Evolutionary conservation across 2,888 invertebrate species (phyloP), one percentile per base, ranked within the genome.

Genomic region (Enchytraeus crypticus): DNA sequence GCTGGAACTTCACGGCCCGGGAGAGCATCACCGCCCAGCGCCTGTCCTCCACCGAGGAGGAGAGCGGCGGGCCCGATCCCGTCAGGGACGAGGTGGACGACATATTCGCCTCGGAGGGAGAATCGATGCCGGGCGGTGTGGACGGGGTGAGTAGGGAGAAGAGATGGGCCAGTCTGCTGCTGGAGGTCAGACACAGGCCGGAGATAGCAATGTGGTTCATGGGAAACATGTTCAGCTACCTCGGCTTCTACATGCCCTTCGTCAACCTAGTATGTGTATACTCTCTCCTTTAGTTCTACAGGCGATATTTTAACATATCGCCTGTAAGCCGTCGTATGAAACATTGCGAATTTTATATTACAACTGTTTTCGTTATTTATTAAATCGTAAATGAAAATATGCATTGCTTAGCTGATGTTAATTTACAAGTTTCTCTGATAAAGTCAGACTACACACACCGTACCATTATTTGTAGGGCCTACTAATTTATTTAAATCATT

Each of bases 201-300:
- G 71, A 71, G 57, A 71, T 72, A 21, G 58, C 65, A 3, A 63
- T 71, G 4, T 71, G 71, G 71, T 70, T 68, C 60, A 8, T 71
- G 5, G 71, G 67, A 30, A 71, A 71, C 58, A 53, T 65, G 51
- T 59, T 71, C 51, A 64, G 63, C 34, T 71, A 69, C 53, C 61
- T 71, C 11, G 70, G 71, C 5, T 71, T 71, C 64, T 72, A 63
- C 60, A 71, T 71, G 71, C 71, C 71, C n/a, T 71, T 71, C 62
- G 49, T 71, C 5, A 71, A 71, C 56, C 53, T 71, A 59, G 71
- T 71, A 57, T 61, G 67, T n/a, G n/a, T n/a, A n/a, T n/a, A n/a
- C n/a, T n/a, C n/a, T n/a, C n/a, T n/a, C n/a, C n/a, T n/a, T n/a
- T n/a, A n/a, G n/a, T n/a, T n/a, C n/a, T n/a, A n/a, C n/a, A n/a